Base-by-base conservation (phyloP, 2,888 invertebrate species). In the Salticus scenicus region DNA sequence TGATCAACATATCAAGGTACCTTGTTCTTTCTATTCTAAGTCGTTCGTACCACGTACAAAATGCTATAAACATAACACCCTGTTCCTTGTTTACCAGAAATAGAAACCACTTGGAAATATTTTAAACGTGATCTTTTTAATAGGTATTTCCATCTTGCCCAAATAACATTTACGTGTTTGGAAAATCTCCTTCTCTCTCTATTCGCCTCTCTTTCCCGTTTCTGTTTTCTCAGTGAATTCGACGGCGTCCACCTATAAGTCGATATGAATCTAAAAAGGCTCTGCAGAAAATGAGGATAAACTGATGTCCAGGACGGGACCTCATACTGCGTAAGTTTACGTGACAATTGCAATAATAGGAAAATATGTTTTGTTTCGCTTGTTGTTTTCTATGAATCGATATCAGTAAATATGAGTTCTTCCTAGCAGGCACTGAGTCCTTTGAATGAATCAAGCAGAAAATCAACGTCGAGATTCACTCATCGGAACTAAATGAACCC, bases 91-190 rank as follows among this genome's bases (percentile, higher is more conserved):
- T 57, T 57, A 57, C 20, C 42, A 20, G 20, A 24, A 24, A 57
- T 57, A 24, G 57, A 20, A 57, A 24, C 14, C 57, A 57, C 57
- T 57, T 24, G 7, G 47, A 47, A 5, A 57, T 57, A 24, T 57
- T 57, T 57, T 57, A 57, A 57, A 57, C 57, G 57, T 57, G 57
- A 57, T 57, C 57, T 57, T 57, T 57, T 57, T 57, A 57, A 57
- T 57, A 57, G 57, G 17, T 8, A 57, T 12, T 57, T 24, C 57
- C 20, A 24, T 24, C 24, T 57, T 24, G n/a, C n/a, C 57, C 24
- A 57, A 57, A 57, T 57, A 20, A 57, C 57, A 57, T 57, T 57
- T 57, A 57, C 57, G 57, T 57, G 57, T 57, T 12, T 5, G 20
- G 57, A 24, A 24, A 5, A 7, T 4, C 7, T 4, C 4, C 7